phyloP scores from a whole-genome alignment of 1,140 invertebrate genomes.

The Meloidogyne floridensis region DNA sequence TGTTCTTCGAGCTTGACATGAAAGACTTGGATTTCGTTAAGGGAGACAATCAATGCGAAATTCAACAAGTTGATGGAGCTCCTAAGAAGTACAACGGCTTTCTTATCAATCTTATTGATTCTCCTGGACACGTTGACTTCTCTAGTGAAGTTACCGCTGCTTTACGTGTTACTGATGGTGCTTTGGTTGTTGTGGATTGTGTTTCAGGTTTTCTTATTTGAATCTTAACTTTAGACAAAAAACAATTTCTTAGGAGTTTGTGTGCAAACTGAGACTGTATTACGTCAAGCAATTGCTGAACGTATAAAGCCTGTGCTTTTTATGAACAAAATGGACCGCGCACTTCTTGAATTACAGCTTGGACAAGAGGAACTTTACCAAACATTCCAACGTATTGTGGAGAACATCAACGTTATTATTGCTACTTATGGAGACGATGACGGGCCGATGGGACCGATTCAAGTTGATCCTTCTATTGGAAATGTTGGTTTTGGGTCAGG shows the following conservation, averaged over 20 bases:
- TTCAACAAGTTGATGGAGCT: conserved; percentile 77
- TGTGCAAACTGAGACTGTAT: conserved; percentile 97
- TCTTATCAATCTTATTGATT: conserved; percentile 98
- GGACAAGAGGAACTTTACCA: conserved; percentile 96
- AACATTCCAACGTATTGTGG: conserved; percentile 98
- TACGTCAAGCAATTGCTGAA: conserved; percentile 97
- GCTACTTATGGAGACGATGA: conserved; percentile 94
- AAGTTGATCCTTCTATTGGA: conserved; percentile 93
- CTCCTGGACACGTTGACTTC: conserved; percentile 98
- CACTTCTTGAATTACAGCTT: conserved; percentile 82
- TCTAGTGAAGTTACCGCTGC: conserved; percentile 98
- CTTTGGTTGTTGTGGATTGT: conserved; percentile 98
- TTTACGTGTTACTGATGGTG: conserved; percentile 96
- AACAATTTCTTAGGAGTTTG: conserved; percentile 80
- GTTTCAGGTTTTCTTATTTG: conserved; percentile 79
- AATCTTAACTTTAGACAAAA: not conserved
- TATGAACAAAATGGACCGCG: conserved; percentile 99
- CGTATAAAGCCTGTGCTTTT: conserved; percentile 98
- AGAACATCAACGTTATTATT: conserved; percentile 99
- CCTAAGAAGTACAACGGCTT: conserved; percentile 84
- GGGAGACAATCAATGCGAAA: conserved; percentile 71
- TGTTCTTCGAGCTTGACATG: conserved; percentile 92
- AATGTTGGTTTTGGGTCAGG: conserved; percentile 98
- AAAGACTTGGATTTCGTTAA: conserved; percentile 74
- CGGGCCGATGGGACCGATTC: conserved; percentile 97